These are phyloP conservation scores for Sebastes nivosus DNA, from an alignment of 2,797 vertebrate species.

Conservation along the genomic window DNA sequence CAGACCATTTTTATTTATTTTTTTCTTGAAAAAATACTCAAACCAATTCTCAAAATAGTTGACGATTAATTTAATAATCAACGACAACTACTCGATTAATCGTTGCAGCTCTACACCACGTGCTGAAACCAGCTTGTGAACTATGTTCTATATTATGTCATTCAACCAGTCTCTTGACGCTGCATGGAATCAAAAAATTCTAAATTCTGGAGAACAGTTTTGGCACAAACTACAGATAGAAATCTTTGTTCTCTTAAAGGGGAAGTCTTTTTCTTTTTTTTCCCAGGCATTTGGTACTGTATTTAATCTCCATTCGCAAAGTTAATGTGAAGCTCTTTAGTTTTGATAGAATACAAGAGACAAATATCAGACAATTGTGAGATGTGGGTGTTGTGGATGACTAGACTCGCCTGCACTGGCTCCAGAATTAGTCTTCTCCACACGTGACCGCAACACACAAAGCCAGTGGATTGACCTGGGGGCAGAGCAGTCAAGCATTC, in stretches of 20 bases:
- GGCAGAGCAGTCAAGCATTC: conserved; percentile 44
- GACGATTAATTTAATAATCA: too few species aligned
- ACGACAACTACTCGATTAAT: too few species aligned
- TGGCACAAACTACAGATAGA: not conserved
- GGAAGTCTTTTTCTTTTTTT: not conserved
- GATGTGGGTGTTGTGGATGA: conserved; percentile 3
- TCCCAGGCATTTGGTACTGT: not conserved
- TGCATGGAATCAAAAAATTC: not conserved
- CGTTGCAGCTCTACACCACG: too few species aligned
- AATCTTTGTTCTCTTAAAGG: not conserved
- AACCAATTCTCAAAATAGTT: too few species aligned
- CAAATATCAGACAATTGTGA: not conserved
- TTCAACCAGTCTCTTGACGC: not conserved
- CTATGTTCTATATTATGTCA: not conserved
- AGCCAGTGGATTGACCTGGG: conserved; percentile 39
- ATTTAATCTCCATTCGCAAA: not conserved
- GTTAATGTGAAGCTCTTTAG: not conserved
- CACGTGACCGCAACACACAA: conserved; percentile 49
- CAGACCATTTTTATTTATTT: too few species aligned
- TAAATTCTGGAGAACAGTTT: not conserved
- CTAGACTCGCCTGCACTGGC: not conserved
- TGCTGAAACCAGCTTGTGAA: not conserved
- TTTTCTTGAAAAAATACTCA: too few species aligned
- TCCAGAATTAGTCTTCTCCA: conserved; percentile 16
- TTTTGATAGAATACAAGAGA: not conserved